Evolutionary conservation across 2,797 vertebrate genomes (phyloP), one percentile per base, ranked within the genome.

Genomic region (Rallus crepitans): DNA sequence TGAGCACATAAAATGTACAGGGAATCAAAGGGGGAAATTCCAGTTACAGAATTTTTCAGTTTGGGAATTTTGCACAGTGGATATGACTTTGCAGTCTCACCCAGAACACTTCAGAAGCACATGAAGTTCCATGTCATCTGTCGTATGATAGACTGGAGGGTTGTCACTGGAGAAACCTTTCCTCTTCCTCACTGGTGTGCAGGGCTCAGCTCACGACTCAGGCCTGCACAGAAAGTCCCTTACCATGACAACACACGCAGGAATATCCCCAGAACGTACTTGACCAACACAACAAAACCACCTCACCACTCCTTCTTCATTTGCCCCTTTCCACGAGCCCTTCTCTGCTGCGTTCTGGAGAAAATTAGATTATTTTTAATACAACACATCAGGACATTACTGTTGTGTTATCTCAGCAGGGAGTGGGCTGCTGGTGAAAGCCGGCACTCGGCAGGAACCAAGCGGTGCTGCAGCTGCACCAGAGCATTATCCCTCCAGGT

Each of bases 141-240:
- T 30, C 21, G 19, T 15, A n/a, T 45, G 42, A 45, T 45, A 68
- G 50, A 40, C 55, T 65, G 59, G 4, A 40, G 57, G 48, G 70
- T 63, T 27, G 64, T 31, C 79, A 85, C 75, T 45, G 48, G 27
- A 33, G 61, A 52, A 50, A 73, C 7, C 14, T 37, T 25, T 52
- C 42, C 42, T 27, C 47, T 55, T 52, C 37, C 11, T 73, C 13
- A 5, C 45, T 17, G 3, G 42, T 0, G 24, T 56, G 64, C 42
- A n/a, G 35, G 42, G 25, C 82, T 72, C 45, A 61, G 25, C 57
- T 61, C 65, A 28, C 80, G 40, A 48, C 12, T 37, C 31, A 39
- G 53, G 9, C 19, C 0, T 0, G 42, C 0, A 0, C 12, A 78
- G 45, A 81, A 78, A 78, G n/a, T 30, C 19, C 78, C 65, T 75